A percentile compares a stretch with the other conserved stretches of the same genome.
phyloP scores from a whole-genome alignment of 1,140 invertebrate species.

The Semibalanus balanoides region DNA sequence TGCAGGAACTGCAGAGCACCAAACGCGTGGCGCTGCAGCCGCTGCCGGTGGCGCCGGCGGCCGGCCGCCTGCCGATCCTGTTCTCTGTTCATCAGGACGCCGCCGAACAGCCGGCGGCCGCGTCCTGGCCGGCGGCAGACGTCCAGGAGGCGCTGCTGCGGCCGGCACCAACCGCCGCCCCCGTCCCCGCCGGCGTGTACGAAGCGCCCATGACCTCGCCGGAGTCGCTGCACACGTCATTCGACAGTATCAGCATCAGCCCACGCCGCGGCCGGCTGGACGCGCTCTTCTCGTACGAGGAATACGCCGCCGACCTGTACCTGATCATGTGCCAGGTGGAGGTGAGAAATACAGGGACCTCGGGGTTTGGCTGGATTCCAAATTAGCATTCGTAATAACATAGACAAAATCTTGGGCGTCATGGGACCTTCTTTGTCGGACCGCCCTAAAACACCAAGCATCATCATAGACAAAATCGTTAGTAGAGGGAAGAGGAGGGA shows the following conservation, averaged over 20 bases:
- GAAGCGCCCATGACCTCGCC: background rate
- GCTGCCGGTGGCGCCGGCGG: background rate
- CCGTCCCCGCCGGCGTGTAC: no score
- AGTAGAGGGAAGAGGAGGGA: no score
- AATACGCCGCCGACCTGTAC: constrained; percentile 4
- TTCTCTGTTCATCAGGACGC: background rate
- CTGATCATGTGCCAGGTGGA: background rate
- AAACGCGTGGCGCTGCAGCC: background rate
- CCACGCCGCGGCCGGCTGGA: background rate
- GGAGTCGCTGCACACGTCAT: background rate
- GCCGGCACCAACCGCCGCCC: no score
- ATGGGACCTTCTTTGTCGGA: no score
- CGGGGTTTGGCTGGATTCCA: no score
- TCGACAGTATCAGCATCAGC: background rate
- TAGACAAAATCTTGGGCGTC: no score
- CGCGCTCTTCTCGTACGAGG: constrained; percentile 5
- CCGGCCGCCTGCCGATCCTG: background rate
- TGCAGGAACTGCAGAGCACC: constrained; percentile 1
- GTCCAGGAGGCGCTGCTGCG: no score
- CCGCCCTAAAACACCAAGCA: no score
- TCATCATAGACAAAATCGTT: no score
- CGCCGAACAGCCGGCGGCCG: background rate
- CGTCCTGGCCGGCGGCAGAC: background rate
- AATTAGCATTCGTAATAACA: no score
- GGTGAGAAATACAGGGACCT: no score